Evolutionary conservation across 2,113 vertebrate genomes (phyloP).

Genomic region (Parus major): DNA sequence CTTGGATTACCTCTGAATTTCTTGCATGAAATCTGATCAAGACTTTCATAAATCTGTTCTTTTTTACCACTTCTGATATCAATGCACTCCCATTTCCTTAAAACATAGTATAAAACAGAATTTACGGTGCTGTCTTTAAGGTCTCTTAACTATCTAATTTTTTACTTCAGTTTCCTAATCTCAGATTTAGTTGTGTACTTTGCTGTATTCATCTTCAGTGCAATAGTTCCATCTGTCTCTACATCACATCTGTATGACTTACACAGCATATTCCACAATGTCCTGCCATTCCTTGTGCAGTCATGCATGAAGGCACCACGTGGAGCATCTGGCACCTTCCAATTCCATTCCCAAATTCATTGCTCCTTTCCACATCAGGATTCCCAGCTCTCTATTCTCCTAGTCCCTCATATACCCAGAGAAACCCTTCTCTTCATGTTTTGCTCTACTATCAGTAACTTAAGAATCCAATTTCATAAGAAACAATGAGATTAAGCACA

Average conservation of each 20-base stretch:
- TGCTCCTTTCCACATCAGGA: background rate
- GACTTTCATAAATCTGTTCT: background rate
- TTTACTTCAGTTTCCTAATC: background rate
- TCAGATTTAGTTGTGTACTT: background rate
- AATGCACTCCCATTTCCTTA: background rate
- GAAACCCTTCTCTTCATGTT: background rate
- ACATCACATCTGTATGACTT: background rate
- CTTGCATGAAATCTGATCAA: background rate
- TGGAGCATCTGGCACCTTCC: background rate
- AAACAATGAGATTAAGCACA: background rate
- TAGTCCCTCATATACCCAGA: background rate
- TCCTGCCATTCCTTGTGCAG: background rate
- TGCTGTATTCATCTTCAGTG: background rate
- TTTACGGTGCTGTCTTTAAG: background rate
- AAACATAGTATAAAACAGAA: background rate
- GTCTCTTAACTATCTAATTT: background rate
- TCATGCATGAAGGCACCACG: accelerated
- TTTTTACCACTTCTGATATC: background rate
- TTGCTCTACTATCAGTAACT: background rate
- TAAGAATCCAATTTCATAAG: background rate
- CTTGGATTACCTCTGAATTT: background rate
- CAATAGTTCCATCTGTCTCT: background rate
- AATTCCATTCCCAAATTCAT: background rate
- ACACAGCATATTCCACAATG: background rate
- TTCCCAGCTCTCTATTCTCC: background rate